Evolutionary conservation across 1,140 invertebrate genomes (phyloP).

Genomic region (Drosophila trapezifrons): DNA sequence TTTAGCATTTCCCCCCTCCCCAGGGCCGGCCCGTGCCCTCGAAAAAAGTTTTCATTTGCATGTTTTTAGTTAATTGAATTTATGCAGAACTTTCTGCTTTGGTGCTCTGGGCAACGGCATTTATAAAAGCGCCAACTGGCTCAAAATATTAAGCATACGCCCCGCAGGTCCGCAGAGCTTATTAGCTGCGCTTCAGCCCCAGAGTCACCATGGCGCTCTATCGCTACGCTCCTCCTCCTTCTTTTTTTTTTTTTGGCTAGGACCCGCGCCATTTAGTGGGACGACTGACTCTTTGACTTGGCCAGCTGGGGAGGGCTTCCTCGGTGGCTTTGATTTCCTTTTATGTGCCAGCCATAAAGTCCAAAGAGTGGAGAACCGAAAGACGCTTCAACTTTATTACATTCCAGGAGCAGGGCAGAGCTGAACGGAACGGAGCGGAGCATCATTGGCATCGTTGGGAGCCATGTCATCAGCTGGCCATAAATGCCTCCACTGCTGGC

Average conservation of each 20-base stretch:
- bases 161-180: slow-evolving; percentile 42
- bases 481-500: slow-evolving; percentile 42
- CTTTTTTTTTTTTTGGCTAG: slow-evolving; percentile 17
- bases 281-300: slow-evolving; percentile 55
- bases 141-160: slow-evolving; percentile 69
- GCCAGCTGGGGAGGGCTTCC: slow-evolving; percentile 31
- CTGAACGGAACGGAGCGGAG: slow-evolving; percentile 6
- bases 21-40: slow-evolving; percentile 36
- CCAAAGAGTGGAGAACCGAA: slow-evolving; percentile 33
- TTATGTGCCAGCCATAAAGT: slow-evolving; percentile 73
- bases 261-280: slow-evolving; percentile 33
- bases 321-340: slow-evolving; percentile 66
- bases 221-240: neutral
- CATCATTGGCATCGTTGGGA: slow-evolving; percentile 13
- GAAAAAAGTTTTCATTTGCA: slow-evolving; percentile 78
- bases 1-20: slow-evolving; percentile 39
- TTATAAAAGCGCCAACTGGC: slow-evolving; percentile 70
- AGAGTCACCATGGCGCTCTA: slow-evolving; percentile 19
- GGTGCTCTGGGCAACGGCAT: slow-evolving; percentile 52
- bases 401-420: slow-evolving; percentile 49
- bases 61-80: slow-evolving; percentile 82
- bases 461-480: slow-evolving; percentile 53
- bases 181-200: slow-evolving; percentile 38
- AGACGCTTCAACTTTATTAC: slow-evolving; percentile 69
- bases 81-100: slow-evolving; percentile 77